phyloP scores from a whole-genome alignment of 2,797 vertebrate genomes.

The Erpetoichthys calabaricus region DNA sequence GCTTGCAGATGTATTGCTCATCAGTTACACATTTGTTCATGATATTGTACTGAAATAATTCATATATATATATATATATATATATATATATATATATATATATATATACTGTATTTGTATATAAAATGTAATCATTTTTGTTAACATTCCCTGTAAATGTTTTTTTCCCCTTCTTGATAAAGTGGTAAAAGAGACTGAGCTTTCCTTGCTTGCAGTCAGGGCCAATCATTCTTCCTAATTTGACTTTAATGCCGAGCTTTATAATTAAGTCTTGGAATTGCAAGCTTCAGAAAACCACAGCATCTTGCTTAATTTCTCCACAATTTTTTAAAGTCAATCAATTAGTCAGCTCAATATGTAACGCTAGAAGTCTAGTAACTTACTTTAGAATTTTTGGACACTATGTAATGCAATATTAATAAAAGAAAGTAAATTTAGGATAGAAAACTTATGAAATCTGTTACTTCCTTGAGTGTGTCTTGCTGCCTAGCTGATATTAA shows the following conservation, averaged over 20 bases:
- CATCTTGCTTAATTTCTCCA: slow-evolving; percentile 20
- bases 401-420: too few relatives aligned
- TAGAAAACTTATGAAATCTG: too few relatives aligned
- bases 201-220: slow-evolving; percentile 26
- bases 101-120: neutral
- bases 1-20: too few relatives aligned
- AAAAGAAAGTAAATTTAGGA: too few relatives aligned
- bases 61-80: neutral
- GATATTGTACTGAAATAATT: slow-evolving; percentile 13
- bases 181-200: too few relatives aligned
- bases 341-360: slow-evolving; percentile 33
- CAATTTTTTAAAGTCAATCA: slow-evolving; percentile 33
- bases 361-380: neutral
- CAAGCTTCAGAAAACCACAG: slow-evolving; percentile 28
- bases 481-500: too few relatives aligned
- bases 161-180: too few relatives aligned
- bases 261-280: slow-evolving; percentile 17
- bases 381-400: neutral
- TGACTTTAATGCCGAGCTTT: slow-evolving; percentile 24
- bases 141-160: too few relatives aligned
- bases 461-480: too few relatives aligned
- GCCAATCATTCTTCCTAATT: slow-evolving; percentile 28
- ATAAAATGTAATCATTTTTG: too few relatives aligned
- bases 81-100: neutral
- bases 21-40: too few relatives aligned